Base-by-base conservation (phyloP, 2,113 vertebrate species). In the Phrynosoma platyrhinos region DNA sequence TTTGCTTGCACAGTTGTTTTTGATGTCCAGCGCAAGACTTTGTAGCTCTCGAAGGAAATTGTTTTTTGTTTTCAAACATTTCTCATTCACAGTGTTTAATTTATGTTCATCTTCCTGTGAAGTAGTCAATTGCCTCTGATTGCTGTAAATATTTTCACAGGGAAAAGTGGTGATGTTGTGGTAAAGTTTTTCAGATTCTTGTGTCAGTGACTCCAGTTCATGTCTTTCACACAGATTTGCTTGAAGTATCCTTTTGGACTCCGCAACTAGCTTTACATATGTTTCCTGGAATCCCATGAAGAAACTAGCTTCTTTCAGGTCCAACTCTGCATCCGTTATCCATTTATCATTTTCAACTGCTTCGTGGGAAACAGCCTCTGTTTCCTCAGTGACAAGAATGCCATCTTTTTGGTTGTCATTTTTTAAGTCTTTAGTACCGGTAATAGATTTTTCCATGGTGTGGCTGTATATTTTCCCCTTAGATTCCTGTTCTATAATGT, bases 201-300 rank as follows among this genome's bases (percentile, higher is more conserved):
- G 90, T 53, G 97, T 94, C 83, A 97, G 87, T 93, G 95, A 95
- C 77, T 96, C 86, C 47, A 97, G 80, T 88, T 95, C 96, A 77
- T 95, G 89, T 80, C 47, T 88, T 27, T 96, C 93, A 66, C 96
- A 96, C 25, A 94, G 32, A 21, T 95, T 91, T 40, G 87, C 55
- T 90, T 96, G 90, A 81, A 90, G 16, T n/a, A 87, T 27, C 86
- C 72, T 75, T 0, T 80, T 88, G 69, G 96, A 79, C 2, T 93
- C 90, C 10, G 58, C 32, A 52, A 42, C 95, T 90, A 96, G 85
- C 68, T 96, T 71, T 53, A 71, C 16, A 27, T 90, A 87, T 55
- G 97, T 80, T 86, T 85, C 93, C 74, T 92, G 68, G 90, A 96
- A 94, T 40, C 71, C 87, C 93, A 90, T 94, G 89, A 71, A 47